Evolutionary conservation across 2,888 invertebrate species (phyloP), one percentile per base, ranked within the genome.

Genomic region (Andrena chrysosceles): DNA sequence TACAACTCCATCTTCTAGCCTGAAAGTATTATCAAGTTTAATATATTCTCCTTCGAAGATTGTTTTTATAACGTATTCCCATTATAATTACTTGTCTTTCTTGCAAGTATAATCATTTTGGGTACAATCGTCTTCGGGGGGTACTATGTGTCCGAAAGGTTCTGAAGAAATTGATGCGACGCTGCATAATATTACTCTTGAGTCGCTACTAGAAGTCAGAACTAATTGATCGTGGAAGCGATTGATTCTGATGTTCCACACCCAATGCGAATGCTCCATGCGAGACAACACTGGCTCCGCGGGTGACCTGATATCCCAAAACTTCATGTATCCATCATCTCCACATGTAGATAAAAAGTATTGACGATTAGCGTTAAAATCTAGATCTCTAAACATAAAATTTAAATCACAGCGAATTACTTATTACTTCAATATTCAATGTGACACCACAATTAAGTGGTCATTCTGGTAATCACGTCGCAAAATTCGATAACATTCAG

Each of bases 301-400:
- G 0, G 96, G 95, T 91, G 97, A 97, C 70, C 99, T 95, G 89
- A 97, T 97, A 94, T 99, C 99, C 99, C 99, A 99, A 89, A 99
- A 98, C 93, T 98, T 98, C 20, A 98, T 96, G 66, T 97, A 97
- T 0, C 98, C 99, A 94, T 99, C 99, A 94, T 99, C 99, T 0
- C 99, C 99, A 86, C 98, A 99, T 1, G 97, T 98, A 0, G 98
- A 98, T 84, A 99, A 93, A 90, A 98, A 97, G 92, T 99, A 99
- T 91, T 99, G 99, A 94, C 98, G 97, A 94, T 99, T 99, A n/a
- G 99, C 98, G 94, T 99, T 99, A 92, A 99, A 99, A 94, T 99
- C 99, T 54, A 99, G 94, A 92, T 99, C 98, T 73, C 99, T 95
- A 64, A 23, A 84, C 88, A 49, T 54, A 20, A 70, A 77, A 59